Base-by-base conservation (phyloP, 2,797 vertebrate genomes). In the Sebastes cheni region DNA sequence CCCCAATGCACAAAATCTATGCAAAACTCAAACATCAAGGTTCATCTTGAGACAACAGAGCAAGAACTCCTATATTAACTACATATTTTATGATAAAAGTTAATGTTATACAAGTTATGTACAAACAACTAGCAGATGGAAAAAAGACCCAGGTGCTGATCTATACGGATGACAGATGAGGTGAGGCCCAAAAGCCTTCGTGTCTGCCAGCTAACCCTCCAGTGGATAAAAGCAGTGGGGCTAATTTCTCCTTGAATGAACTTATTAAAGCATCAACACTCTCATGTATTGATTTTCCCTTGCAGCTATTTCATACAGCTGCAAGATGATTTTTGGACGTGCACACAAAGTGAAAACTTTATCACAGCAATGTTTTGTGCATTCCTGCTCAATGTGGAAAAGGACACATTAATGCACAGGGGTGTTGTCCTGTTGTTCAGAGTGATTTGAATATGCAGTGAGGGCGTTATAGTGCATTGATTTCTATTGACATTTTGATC, bases 121-220 rank as follows among this genome's bases (percentile, higher is more conserved):
- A 16, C 34, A 71, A 60, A 25, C 29, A 71, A 42, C 50, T 27
- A 72, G 25, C 73, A 79, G 29, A 79, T 74, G 76, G 64, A 62
- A 34, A 62, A 71, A n/a, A 84, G 78, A 76, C 75, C 55, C 67
- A 83, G 72, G 78, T 88, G 87, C 70, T 79, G 71, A 59, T 55
- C 67, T 81, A 65, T 23, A 76, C 67, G 64, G 16, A 7, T 39
- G 68, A 77, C 71, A 67, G 70, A 78, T 46, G 60, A 81, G 34
- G 23, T 69, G 56, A 84, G 8, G 34, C 82, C 65, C 55, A 23
- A 64, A 80, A 68, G 82, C 74, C 29, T 80, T 42, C 23, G 20
- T 73, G 7, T 72, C 58, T 87, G 76, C 64, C 36, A 59, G 72
- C 11, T 18, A 16, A 86, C 46, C 61, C 73, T 67, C 25, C 58